Base-by-base conservation (phyloP, 2,113 vertebrate genomes). In the Origma solitaria region DNA sequence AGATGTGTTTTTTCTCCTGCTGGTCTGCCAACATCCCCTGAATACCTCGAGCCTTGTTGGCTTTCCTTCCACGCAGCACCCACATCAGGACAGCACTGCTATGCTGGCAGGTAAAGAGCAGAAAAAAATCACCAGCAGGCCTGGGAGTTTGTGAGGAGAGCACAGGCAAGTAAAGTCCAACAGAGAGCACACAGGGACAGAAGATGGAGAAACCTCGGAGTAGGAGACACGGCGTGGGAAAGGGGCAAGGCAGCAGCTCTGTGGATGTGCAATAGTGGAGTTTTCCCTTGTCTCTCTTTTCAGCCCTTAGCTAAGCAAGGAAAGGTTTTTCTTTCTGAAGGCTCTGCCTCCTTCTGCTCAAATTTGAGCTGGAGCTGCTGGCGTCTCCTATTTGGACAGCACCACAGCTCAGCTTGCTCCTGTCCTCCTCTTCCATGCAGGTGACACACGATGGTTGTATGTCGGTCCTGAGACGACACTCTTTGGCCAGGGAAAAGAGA, bases 391-490 rank as follows among this genome's bases (percentile, higher is more conserved):
- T 45, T 47, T 53, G 61, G 18, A 24, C 54, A 83, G n/a, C 35
- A 40, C 9, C 3, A 0, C 8, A 31, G 24, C 40, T 61, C 24
- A 12, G 38, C 24, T 31, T 3, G 0, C 11, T 92, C 35, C 62
- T 54, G 51, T 4, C 11, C 13, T 49, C 42, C 38, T n/a, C 51
- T 10, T 72, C n/a, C 68, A 15, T 4, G 13, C 23, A 5, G 33
- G 45, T 1, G 56, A 35, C 6, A 25, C 22, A 42, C 0, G 0
- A 5, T 9, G n/a, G 31, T 5, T 0, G 0, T 14, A 20, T 24
- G 38, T 2, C 58, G 47, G 18, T 35, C 47, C 69, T 27, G 53
- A 54, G 44, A 15, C 25, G 25, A 51, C 20, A 19, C 45, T 0
- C 1, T 35, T 33, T 14, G 33, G 10, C 15, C 42, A 20, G n/a